Evolutionary conservation across 2,113 vertebrate genomes (phyloP), one percentile per base, ranked within the genome.

Genomic region (Gallinago undulata): DNA sequence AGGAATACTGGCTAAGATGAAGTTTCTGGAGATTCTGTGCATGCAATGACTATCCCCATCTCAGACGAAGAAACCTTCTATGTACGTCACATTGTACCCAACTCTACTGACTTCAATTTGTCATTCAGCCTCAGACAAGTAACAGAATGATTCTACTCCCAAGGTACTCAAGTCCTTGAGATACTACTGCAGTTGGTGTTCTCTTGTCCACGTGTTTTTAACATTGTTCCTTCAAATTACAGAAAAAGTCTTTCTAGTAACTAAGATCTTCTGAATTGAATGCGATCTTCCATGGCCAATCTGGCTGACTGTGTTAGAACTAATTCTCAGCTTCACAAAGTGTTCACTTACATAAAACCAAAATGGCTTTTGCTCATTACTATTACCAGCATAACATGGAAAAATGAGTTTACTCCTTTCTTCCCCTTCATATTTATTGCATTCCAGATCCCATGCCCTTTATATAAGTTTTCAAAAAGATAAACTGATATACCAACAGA

Each of bases 161-260:
- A 72, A 41, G 37, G 21, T 7, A 67, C 1, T 1, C 15, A 48
- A 51, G 17, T 67, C 55, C 75, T 51, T 81, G 24, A 78, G 22
- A 84, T 37, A 62, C 0, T 0, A 64, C 0, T 0, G 31, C 33
- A 60, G 8, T 0, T 19, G 7, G 17, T 30, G 17, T 17, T 86
- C 56, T 59, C 56, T 60, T 7, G 1, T 60, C 24, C 62, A 72
- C 0, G 0, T 4, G 30, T 62, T 63, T 62, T 35, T 7, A 48
- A 48, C 13, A 56, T 3, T 39, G 19, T 59, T 94, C n/a, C 51
- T 86, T 90, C 45, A 39, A 75, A 88, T 2, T 43, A 30, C 19
- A 66, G 21, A 48, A 66, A 1, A 68, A 51, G 18, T 21, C 37
- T 66, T 84, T 41, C 57, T 50, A 81, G 39, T 25, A 90, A 66